Base-by-base conservation (phyloP, 2,113 vertebrate genomes). In the Malaclemys terrapin region DNA sequence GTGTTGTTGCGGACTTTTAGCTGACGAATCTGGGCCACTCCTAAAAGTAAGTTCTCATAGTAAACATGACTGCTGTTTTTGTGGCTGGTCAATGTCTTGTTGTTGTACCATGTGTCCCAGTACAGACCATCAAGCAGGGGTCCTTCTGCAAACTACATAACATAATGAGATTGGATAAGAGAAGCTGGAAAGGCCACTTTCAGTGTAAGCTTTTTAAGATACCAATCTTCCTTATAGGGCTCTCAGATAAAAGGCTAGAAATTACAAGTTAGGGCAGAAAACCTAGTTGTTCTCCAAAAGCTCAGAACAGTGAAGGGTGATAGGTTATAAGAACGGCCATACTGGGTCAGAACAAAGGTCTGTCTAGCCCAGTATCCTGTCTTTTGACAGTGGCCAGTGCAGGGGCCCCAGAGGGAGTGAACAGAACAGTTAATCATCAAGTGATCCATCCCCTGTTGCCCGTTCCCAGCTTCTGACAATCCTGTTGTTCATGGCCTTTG, bases 71-170 rank as follows among this genome's bases (percentile, higher is more conserved):
- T 98, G 88, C 19, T 94, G 76, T 94, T 98, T 53, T 89, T 94
- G 80, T 91, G 56, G 72, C 54, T 3, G 54, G 85, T 65, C 59
- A 86, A 29, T 0, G 86, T n/a, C 4, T 10, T 53, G 62, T 79
- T 95, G 87, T 84, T 96, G 14, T 97, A 95, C 94, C 96, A 95
- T 25, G 94, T 91, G 29, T 97, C 96, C 98, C 98, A 98, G 96
- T 97, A 98, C n/a, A 98, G 96, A 52, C 97, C 98, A 80, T 98
- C 95, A 96, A 98, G 75, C 56, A 98, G 80, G 10, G 96, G 98
- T 72, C 98, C 97, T 93, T 98, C 95, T 97, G 96, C 95, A 97
- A 97, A 98, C 98, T 96, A 22, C 10, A 88, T 2, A 85, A 27
- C 8, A 12, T 52, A 83, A 53, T 5, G 31, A 92, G 45, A 79